A percentile compares a stretch with the other conserved stretches of the same genome.
These are phyloP conservation scores for Glaucopsyche alexis DNA, from an alignment of 2,888 invertebrate species.

Conservation along the genomic window DNA sequence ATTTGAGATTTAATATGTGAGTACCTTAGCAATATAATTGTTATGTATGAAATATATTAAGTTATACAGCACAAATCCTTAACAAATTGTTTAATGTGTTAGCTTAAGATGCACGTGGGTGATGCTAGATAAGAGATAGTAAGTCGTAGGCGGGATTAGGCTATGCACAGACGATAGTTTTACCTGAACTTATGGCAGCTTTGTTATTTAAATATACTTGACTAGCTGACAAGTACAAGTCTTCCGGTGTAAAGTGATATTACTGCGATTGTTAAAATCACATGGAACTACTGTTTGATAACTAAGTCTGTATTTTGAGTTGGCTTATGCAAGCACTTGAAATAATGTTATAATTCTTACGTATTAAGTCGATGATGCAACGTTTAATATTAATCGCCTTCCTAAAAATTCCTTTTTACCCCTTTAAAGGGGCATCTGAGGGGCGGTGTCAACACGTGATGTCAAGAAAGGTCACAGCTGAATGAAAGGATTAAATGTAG, in stretches of 20 bases:
- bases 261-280: not conserved
- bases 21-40: not conserved
- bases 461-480: not conserved
- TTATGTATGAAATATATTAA: not conserved
- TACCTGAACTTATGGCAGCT: not conserved
- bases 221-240: not conserved
- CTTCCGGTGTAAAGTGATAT: not conserved
- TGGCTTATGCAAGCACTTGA: no score
- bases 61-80: constrained; percentile 16
- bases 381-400: no score
- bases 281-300: not conserved
- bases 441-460: not conserved
- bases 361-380: no score
- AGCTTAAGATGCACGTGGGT: constrained; percentile 43
- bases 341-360: no score
- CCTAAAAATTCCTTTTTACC: no score
- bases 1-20: not conserved
- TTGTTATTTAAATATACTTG: not conserved
- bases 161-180: not conserved
- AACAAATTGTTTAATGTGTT: constrained; percentile 28
- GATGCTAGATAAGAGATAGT: constrained; percentile 58
- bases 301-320: no score
- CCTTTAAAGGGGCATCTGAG: not conserved
- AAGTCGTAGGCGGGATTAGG: constrained; percentile 47
- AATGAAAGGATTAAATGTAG: not conserved